Conservation (phyloP, 2,888 invertebrate genomes). For the Acholoe squamosa region DNA sequence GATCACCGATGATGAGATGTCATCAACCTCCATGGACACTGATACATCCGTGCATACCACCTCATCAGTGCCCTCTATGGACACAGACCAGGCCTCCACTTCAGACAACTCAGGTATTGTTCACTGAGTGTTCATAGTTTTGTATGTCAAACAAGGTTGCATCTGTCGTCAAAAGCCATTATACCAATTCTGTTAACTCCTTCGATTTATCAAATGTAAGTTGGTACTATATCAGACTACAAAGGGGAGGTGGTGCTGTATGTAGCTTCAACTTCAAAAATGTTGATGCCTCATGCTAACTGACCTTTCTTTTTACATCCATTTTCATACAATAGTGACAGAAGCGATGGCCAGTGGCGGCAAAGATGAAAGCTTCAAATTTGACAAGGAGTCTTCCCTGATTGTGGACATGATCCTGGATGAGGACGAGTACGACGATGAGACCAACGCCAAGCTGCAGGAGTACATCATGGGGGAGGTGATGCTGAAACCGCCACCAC, state of each 20-base stretch:
- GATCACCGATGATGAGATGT: conserved; percentile 75
- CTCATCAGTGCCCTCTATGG: conserved; percentile 74
- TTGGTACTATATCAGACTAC: too few relatives aligned
- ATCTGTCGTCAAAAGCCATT: too few relatives aligned
- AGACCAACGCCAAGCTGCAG: conserved; percentile 67
- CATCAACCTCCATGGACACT: conserved; percentile 45
- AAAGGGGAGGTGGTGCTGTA: too few relatives aligned
- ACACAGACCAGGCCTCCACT: conserved; percentile 68
- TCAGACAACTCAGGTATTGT: conserved; percentile 32
- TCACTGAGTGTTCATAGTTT: too few relatives aligned
- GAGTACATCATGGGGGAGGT: conserved; percentile 64
- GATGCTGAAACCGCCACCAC: conserved; percentile 42
- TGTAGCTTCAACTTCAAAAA: too few relatives aligned
- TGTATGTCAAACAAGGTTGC: too few relatives aligned
- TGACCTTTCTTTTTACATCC: neutral
- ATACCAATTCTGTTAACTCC: too few relatives aligned
- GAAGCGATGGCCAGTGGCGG: conserved; percentile 52
- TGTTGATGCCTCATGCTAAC: too few relatives aligned
- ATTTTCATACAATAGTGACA: neutral
- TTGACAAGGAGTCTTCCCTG: conserved; percentile 77
- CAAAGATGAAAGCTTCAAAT: conserved; percentile 72
- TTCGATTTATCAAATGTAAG: too few relatives aligned
- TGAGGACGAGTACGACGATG: conserved; percentile 74
- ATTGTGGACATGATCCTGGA: conserved; percentile 78
- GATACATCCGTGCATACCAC: conserved; percentile 68